Evolutionary conservation across 2,797 vertebrate genomes (phyloP).

Genomic region (Clamator glandarius): DNA sequence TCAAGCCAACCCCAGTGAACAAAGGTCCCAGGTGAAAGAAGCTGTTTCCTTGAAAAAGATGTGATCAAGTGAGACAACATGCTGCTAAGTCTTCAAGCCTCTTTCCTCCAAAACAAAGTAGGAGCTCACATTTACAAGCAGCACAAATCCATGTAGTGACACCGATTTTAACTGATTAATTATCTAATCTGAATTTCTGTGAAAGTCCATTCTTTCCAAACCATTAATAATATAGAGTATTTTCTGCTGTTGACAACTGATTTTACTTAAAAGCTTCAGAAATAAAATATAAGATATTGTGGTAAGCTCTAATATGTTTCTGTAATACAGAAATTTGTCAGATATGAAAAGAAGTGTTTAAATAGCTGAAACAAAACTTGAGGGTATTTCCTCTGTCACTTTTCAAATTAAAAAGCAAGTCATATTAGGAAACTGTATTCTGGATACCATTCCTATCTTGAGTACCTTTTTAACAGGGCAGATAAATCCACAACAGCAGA

Average conservation of each 20-base stretch:
- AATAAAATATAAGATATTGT: background rate
- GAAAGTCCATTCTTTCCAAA: background rate
- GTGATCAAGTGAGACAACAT: background rate
- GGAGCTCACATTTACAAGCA: background rate
- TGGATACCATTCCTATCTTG: background rate
- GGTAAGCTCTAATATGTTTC: background rate
- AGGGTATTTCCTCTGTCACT: background rate
- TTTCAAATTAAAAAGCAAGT: background rate
- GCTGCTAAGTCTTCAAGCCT: background rate
- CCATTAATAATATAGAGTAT: background rate
- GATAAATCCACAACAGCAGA: background rate
- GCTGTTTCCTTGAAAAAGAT: background rate
- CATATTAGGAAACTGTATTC: background rate
- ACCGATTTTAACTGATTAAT: background rate
- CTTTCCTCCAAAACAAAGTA: background rate
- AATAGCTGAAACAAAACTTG: background rate
- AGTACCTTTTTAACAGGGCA: background rate
- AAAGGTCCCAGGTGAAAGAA: background rate
- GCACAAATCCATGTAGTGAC: background rate
- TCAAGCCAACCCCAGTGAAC: background rate
- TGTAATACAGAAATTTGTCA: background rate
- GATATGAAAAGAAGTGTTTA: background rate
- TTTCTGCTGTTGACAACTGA: background rate
- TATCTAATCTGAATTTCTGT: background rate
- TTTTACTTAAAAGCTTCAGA: background rate